These are phyloP conservation scores for Nothocercus nigrocapillus DNA, from an alignment of 2,113 vertebrate species.

Conservation along the genomic window DNA sequence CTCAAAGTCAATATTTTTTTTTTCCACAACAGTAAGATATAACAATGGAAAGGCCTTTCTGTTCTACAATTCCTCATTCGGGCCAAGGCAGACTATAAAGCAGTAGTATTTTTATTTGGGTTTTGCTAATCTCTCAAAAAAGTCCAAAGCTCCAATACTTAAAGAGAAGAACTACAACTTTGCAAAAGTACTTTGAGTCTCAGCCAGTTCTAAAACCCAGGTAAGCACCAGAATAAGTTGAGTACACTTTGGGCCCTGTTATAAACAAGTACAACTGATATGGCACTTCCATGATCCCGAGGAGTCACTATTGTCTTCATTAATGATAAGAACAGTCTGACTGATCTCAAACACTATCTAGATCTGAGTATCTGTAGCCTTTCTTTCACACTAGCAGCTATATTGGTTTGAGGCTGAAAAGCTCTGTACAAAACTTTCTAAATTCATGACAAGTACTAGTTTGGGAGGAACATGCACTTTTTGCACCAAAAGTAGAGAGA, in stretches of 20 bases:
- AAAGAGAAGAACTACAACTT: not conserved
- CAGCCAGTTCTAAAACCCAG: not conserved
- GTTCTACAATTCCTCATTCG: not conserved
- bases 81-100: not conserved
- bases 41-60: not conserved
- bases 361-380: not conserved
- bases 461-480: not conserved
- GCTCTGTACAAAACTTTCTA: not conserved
- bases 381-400: not conserved
- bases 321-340: not conserved
- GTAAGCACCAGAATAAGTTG: not conserved
- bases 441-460: not conserved
- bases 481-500: not conserved
- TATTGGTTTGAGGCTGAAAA: not conserved
- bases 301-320: not conserved
- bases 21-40: not conserved
- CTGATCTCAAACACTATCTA: not conserved
- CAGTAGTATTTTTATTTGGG: not conserved
- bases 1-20: not conserved
- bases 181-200: not conserved
- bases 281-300: not conserved
- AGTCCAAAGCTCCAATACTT: not conserved
- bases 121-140: not conserved
- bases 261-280: not conserved
- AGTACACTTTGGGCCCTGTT: not conserved